Evolutionary conservation across 2,797 vertebrate genomes (phyloP).

Genomic region (Enteromius trimaculatus): DNA sequence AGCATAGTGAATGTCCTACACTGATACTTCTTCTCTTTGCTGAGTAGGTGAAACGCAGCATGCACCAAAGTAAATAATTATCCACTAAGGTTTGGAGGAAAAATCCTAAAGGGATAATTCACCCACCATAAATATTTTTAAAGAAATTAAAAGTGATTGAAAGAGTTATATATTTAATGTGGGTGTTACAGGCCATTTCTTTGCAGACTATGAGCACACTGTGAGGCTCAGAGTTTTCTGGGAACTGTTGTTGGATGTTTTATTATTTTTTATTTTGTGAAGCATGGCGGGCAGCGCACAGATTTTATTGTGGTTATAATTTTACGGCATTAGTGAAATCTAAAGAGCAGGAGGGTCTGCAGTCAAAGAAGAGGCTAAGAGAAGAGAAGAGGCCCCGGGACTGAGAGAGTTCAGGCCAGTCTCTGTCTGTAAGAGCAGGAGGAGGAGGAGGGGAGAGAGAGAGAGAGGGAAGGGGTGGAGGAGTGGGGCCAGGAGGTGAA

Average conservation of each 20-base stretch:
- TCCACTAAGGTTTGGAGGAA: background rate
- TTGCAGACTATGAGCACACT: background rate
- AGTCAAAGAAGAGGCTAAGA: slow-evolving; percentile 53
- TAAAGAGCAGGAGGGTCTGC: slow-evolving; percentile 53
- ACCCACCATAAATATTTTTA: background rate
- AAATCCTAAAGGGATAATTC: background rate
- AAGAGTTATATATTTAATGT: background rate
- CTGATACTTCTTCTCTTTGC: background rate
- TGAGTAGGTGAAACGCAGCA: slow-evolving; percentile 17
- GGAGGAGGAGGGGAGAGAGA: slow-evolving; percentile 48
- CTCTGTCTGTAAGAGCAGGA: slow-evolving; percentile 66
- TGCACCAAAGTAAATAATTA: slow-evolving; percentile 17
- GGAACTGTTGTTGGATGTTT: background rate
- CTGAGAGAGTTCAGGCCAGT: slow-evolving; percentile 73
- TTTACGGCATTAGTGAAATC: background rate
- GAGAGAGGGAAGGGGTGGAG: slow-evolving; percentile 43
- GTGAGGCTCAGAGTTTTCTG: background rate
- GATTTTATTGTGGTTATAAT: background rate
- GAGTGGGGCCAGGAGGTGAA: slow-evolving; percentile 69
- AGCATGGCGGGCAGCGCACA: background rate
- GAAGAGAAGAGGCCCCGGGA: slow-evolving; percentile 42
- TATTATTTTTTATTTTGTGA: background rate
- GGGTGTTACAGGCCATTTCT: background rate
- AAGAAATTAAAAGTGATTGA: background rate
- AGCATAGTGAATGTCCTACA: slow-evolving; percentile 1